A percentile compares a stretch with the other conserved stretches of the same genome.
phyloP scores from a whole-genome alignment of 1,140 invertebrate species.

The Epicauta chinensis region DNA sequence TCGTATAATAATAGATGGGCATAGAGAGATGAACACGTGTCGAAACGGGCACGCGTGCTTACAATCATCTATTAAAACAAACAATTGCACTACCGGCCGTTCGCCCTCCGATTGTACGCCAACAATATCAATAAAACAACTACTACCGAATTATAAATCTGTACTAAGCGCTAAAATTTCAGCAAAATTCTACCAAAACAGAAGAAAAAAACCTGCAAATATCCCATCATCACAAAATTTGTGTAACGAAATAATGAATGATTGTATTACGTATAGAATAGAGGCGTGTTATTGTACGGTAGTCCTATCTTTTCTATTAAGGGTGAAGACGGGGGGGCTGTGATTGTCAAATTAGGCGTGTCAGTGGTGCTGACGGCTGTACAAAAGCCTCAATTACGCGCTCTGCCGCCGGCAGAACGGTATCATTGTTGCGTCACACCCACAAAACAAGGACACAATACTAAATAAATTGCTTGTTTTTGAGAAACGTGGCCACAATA shows the following conservation, averaged over 20 bases:
- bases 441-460: constrained; percentile 21
- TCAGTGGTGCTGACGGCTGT: constrained; percentile 37
- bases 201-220: too few relatives aligned
- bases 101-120: neutral
- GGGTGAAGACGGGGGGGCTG: neutral
- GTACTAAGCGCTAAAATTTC: too few relatives aligned
- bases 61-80: constrained; percentile 26
- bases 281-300: too few relatives aligned
- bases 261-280: too few relatives aligned
- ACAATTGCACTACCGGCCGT: constrained; percentile 21
- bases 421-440: constrained; percentile 35
- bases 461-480: neutral
- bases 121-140: too few relatives aligned
- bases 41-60: constrained; percentile 9
- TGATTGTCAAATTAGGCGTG: constrained; percentile 41
- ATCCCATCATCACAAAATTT: too few relatives aligned
- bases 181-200: too few relatives aligned
- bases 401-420: constrained; percentile 33
- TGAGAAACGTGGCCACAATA: too few relatives aligned
- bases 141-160: too few relatives aligned
- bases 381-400: constrained; percentile 42
- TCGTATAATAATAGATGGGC: constrained; percentile 1
- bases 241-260: too few relatives aligned
- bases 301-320: neutral
- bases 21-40: neutral